phyloP scores from a whole-genome alignment of 2,888 invertebrate species.

The Frankliniella intonsa region DNA sequence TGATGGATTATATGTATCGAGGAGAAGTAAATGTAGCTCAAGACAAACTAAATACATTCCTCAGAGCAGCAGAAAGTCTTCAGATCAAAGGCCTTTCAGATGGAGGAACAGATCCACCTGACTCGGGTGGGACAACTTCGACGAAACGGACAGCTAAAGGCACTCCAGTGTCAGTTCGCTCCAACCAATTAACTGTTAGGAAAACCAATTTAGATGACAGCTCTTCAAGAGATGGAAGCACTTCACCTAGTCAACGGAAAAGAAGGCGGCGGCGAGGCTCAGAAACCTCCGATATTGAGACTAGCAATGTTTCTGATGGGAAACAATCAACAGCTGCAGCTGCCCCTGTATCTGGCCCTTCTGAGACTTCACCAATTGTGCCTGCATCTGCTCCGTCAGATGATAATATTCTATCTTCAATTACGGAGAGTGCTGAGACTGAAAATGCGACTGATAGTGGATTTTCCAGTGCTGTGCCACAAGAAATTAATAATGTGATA shows the following conservation, averaged over 20 bases:
- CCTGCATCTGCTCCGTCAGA: not conserved
- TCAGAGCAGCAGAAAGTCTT: slow-evolving; percentile 85
- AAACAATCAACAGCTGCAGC: not conserved
- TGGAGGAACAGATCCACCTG: slow-evolving; percentile 47
- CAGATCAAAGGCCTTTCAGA: slow-evolving; percentile 89
- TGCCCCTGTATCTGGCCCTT: not conserved
- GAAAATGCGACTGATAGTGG: slow-evolving; percentile 16
- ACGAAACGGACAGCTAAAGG: slow-evolving; percentile 8
- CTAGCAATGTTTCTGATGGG: not conserved
- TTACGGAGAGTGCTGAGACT: slow-evolving; percentile 13
- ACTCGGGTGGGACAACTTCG: not conserved
- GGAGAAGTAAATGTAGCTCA: slow-evolving; percentile 91
- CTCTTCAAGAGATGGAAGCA: slow-evolving; percentile 32
- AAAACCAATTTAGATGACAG: slow-evolving; percentile 23
- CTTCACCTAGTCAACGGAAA: slow-evolving; percentile 36
- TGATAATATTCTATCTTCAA: not conserved
- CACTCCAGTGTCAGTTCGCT: slow-evolving; percentile 28
- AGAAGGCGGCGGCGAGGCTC: slow-evolving; percentile 36
- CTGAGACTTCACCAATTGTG: not conserved
- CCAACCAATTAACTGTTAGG: slow-evolving; percentile 30
- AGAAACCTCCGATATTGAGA: not conserved
- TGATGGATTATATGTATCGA: slow-evolving; percentile 93
- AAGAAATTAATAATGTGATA: slow-evolving; percentile 6
- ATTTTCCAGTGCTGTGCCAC: not conserved
- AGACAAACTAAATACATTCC: slow-evolving; percentile 79